Percentiles rank a stretch among this genome's conserved stretches.
Conservation (phyloP, 1,140 invertebrate species). For the Rhagoletis pomonella region DNA sequence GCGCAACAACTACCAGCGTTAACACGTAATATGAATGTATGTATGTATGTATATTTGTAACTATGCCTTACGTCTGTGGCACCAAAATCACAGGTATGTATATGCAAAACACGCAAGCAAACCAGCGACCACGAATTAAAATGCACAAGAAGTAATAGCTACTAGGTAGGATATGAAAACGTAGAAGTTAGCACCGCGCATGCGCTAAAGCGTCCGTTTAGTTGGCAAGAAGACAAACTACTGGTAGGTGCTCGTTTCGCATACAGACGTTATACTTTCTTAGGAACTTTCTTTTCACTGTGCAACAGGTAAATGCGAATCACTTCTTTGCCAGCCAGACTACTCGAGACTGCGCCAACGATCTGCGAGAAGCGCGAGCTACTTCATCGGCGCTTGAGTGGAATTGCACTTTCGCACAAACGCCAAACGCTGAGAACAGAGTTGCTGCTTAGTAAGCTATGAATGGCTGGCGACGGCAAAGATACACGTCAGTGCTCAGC, state of each 20-base stretch:
- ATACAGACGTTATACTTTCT: conserved; percentile 45
- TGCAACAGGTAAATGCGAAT: neutral
- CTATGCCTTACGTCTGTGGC: neutral
- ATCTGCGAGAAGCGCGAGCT: neutral
- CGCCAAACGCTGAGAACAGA: neutral
- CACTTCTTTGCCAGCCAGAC: neutral
- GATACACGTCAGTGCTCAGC: conserved; percentile 24
- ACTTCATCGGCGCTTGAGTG: neutral
- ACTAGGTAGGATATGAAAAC: neutral
- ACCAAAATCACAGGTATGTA: neutral
- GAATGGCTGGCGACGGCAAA: neutral
- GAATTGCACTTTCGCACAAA: neutral
- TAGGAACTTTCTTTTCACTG: conserved; percentile 33
- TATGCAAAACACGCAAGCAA: too few species aligned
- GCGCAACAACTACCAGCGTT: conserved; percentile 63
- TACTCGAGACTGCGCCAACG: neutral
- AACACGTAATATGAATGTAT: neutral
- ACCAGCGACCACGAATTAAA: neutral
- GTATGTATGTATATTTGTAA: neutral
- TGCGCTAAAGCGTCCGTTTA: conserved; percentile 14
- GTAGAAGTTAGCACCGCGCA: conserved; percentile 49
- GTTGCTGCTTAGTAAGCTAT: neutral
- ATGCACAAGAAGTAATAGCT: conserved; percentile 35
- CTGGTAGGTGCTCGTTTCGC: conserved; percentile 2
- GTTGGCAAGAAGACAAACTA: conserved; percentile 24